Base-by-base conservation (phyloP, 2,888 invertebrate species). In the Drosophila prolongata region DNA sequence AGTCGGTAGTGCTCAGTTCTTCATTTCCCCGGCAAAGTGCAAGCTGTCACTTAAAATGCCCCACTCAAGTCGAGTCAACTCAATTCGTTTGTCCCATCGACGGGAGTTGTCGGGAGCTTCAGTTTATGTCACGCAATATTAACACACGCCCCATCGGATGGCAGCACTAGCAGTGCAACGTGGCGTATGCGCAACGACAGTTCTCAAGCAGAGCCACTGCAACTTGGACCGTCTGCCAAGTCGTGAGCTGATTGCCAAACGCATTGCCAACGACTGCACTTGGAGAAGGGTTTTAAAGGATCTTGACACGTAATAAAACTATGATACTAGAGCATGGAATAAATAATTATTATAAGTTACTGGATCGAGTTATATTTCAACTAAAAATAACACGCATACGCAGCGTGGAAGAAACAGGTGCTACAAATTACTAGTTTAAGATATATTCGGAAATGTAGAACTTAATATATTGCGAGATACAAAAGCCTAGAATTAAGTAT, bases 111-210 rank as follows among this genome's bases (percentile, higher is more conserved):
- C 47, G 40, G 69, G 65, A 64, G 75, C 83, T 78, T 60, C 83
- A 82, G 76, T 82, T 82, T 82, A 71, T 83, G 83, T 87, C 88
- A 84, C 84, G 88, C 88, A 86, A 87, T 84, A 84, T 84, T 84
- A 87, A 84, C 86, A 83, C 83, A 86, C 78, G 83, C 86, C 73
- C 65, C 68, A 59, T 42, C 59, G 43, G 70, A 52, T 61, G 70
- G 73, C 13, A n/a, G 30, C 30, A 30, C n/a, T 8, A 10, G 49
- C 49, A 35, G 77, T 87, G 87, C 85, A 84, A 71, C 77, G 70
- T 76, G 75, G 59, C 81, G 87, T 80, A 86, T 86, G 81, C 81
- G 81, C 84, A 80, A 77, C 69, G 82, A 67, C 64, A 70, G 77
- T 50, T 56, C 27, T 16, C n/a, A 53, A 37, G 30, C 40, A 50